Conservation (phyloP, 2,888 invertebrate genomes). For the Hypercompe scribonia region DNA sequence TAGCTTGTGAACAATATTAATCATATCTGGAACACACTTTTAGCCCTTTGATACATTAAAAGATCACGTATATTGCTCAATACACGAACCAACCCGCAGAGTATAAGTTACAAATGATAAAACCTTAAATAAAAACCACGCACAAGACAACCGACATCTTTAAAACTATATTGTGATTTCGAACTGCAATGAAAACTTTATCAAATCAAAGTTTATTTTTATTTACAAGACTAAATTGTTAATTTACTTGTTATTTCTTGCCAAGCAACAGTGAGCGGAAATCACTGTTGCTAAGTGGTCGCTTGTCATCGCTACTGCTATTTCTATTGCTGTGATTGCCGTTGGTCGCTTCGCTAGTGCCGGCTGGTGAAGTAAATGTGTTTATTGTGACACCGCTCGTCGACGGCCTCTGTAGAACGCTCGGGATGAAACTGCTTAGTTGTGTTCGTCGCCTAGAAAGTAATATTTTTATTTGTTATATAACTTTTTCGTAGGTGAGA, state of each 20-base stretch:
- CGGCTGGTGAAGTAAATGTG: constrained; percentile 38
- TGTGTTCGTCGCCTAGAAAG: constrained; percentile 77
- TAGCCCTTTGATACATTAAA: background rate
- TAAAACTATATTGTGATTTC: constrained; percentile 13
- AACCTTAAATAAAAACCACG: background rate
- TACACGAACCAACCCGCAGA: background rate
- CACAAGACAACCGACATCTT: constrained; percentile 1
- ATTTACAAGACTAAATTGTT: constrained; percentile 23
- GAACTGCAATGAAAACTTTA: constrained; percentile 11
- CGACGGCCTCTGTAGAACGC: constrained; percentile 75
- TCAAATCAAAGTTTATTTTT: background rate
- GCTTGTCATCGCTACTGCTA: constrained; percentile 55
- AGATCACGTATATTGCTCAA: background rate
- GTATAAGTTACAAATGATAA: background rate
- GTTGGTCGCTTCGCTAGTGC: constrained; percentile 50
- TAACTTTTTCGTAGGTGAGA: background rate
- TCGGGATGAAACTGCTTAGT: constrained; percentile 80
- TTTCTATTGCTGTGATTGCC: constrained; percentile 38
- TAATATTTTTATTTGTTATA: background rate
- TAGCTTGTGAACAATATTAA: no score
- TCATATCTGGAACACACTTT: background rate
- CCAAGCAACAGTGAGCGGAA: constrained; percentile 85
- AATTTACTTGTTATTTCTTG: constrained; percentile 43
- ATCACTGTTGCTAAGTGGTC: constrained; percentile 83
- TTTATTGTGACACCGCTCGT: constrained; percentile 53